Base-by-base conservation (phyloP, 2,113 vertebrate genomes). In the Pardalotus punctatus region DNA sequence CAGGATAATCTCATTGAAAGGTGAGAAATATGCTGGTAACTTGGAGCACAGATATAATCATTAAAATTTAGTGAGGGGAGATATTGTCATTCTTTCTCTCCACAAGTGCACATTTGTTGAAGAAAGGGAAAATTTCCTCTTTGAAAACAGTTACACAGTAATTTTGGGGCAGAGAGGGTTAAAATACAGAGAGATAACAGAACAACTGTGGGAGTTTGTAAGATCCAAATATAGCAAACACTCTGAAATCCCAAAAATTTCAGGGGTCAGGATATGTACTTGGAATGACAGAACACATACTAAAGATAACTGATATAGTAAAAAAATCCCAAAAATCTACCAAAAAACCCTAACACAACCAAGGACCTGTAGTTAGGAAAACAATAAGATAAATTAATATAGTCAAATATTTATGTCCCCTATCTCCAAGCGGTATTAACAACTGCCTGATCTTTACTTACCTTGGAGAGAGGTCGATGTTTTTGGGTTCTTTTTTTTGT, bases 401-500 rank as follows among this genome's bases (percentile, higher is more conserved):
- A 31, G 24, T 64, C 23, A 78, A 73, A 56, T 79, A 64, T 45
- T 71, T 81, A 51, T 70, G 19, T 11, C 11, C 9, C 2, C 13
- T 27, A 0, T 28, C 14, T 53, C 11, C n/a, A 83, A 65, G 35
- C 27, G 19, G 28, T 65, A 31, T 21, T 69, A 50, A 69, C 14
- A 90, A 23, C 24, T 74, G 15, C 35, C 29, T 81, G n/a, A 54
- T 40, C 56, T 60, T 85, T 53, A 45, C 18, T 6, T 1, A 0
- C 20, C n/a, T n/a, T 67, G 22, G 9, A 72, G 48, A 78, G 29
- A 76, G 3, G 12, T 10, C 57, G 14, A 36, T 45, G 3, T 16
- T 22, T 71, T 86, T 90, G n/a, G n/a, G n/a, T n/a, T n/a, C n/a
- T 81, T 71, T 86, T 90, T 81, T 79, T 88, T n/a, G n/a, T n/a